A percentile compares a stretch with the other conserved stretches of the same genome.
These are phyloP conservation scores for Enoplolaimus lenunculus DNA, from an alignment of 2,888 invertebrate species.

Conservation along the genomic window DNA sequence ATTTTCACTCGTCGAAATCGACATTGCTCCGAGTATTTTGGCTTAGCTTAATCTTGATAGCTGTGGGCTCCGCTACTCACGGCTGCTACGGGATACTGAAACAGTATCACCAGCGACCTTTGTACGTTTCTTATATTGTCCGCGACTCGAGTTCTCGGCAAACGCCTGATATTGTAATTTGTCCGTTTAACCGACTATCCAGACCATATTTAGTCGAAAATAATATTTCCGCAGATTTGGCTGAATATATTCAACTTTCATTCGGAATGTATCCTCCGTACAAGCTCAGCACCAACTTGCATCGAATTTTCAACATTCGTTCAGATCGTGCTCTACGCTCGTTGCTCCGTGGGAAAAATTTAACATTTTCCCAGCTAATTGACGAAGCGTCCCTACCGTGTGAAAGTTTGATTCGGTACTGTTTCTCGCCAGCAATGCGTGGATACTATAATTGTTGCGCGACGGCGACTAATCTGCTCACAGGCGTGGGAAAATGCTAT, in stretches of 20 bases:
- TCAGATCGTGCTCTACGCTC: background rate
- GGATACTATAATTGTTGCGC: background rate
- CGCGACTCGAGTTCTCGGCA: background rate
- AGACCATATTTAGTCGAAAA: slow-evolving; percentile 20
- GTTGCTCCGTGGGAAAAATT: background rate
- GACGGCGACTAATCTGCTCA: background rate
- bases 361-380: background rate
- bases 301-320: background rate
- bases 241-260: slow-evolving; percentile 33
- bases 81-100: slow-evolving; percentile 9
- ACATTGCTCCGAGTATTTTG: slow-evolving; percentile 8
- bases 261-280: slow-evolving; percentile 15
- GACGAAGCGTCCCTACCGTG: slow-evolving; percentile 1
- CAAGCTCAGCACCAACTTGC: background rate
- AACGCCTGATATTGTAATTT: slow-evolving; percentile 35
- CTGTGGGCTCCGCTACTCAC: background rate
- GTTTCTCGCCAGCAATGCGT: background rate
- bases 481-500: slow-evolving; percentile 21
- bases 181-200: slow-evolving; percentile 33
- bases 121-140: slow-evolving; percentile 12
- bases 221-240: slow-evolving; percentile 31
- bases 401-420: background rate
- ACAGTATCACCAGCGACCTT: slow-evolving; percentile 3
- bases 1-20: background rate
- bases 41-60: background rate